Evolutionary conservation across 2,797 vertebrate species (phyloP).

Genomic region (Phylloscopus collybita): DNA sequence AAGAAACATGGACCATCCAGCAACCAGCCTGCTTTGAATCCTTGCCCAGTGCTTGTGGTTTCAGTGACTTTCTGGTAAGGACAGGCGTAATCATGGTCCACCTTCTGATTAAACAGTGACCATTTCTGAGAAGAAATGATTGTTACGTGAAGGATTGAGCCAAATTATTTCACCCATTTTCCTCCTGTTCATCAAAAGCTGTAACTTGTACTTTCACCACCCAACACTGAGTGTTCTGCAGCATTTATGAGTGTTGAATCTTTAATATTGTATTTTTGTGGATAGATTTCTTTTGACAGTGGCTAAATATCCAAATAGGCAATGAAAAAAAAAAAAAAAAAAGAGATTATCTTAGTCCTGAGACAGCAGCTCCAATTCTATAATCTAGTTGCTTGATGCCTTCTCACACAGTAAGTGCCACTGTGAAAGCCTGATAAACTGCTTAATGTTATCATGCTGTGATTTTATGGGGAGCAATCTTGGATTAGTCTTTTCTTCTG

Average conservation of each 20-base stretch:
- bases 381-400: neutral
- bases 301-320: neutral
- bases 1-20: neutral
- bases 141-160: neutral
- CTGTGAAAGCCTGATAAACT: conserved; percentile 25
- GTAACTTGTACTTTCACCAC: neutral
- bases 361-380: neutral
- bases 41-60: neutral
- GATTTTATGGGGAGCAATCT: neutral
- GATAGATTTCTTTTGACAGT: neutral
- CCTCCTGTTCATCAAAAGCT: neutral
- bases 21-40: neutral
- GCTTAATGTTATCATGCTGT: neutral
- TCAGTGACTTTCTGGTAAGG: neutral
- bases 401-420: neutral
- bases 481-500: conserved; percentile 19
- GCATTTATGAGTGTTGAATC: neutral
- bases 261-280: neutral
- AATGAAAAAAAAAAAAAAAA: neutral
- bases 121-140: neutral
- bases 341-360: neutral
- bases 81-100: rapidly evolving
- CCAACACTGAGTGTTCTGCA: rapidly evolving
- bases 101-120: neutral
- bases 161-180: neutral